Evolutionary conservation across 2,113 vertebrate species (phyloP).

Genomic region (Psilopsiagon aurifrons): DNA sequence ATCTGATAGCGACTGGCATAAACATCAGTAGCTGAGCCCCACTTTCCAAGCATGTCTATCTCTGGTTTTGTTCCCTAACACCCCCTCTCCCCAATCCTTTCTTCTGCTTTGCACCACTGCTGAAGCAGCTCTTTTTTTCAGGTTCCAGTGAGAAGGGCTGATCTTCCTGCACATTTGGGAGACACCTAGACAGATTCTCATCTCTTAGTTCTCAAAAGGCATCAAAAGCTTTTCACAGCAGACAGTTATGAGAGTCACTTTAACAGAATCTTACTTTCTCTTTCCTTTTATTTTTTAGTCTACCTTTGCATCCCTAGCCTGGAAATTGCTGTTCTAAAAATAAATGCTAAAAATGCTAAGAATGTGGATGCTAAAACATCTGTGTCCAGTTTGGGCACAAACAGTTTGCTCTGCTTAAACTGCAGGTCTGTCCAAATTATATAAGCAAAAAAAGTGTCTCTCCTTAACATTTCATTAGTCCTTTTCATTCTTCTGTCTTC

Average conservation of each 20-base stretch:
- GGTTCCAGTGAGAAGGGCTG: not conserved
- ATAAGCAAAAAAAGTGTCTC: not conserved
- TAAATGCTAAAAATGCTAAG: not conserved
- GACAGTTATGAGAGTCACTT: not conserved
- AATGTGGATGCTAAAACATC: not conserved
- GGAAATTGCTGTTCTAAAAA: not conserved
- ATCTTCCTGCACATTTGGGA: not conserved
- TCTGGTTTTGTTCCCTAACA: not conserved
- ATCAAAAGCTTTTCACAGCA: not conserved
- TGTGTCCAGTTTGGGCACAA: not conserved
- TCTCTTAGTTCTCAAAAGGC: not conserved
- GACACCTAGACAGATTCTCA: not conserved
- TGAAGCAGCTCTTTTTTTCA: not conserved
- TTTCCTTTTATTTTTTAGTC: not conserved
- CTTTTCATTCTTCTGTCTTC: not conserved
- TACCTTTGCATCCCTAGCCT: not conserved
- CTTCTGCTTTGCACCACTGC: not conserved
- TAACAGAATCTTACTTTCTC: not conserved
- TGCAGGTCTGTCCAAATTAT: not conserved
- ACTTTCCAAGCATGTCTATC: not conserved
- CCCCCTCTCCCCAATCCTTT: not conserved
- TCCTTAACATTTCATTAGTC: not conserved
- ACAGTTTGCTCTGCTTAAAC: not conserved
- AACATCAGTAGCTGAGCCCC: rapidly evolving
- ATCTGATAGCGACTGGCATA: not conserved